Evolutionary conservation across 2,113 vertebrate genomes (phyloP).

Genomic region (Nipponia nippon): DNA sequence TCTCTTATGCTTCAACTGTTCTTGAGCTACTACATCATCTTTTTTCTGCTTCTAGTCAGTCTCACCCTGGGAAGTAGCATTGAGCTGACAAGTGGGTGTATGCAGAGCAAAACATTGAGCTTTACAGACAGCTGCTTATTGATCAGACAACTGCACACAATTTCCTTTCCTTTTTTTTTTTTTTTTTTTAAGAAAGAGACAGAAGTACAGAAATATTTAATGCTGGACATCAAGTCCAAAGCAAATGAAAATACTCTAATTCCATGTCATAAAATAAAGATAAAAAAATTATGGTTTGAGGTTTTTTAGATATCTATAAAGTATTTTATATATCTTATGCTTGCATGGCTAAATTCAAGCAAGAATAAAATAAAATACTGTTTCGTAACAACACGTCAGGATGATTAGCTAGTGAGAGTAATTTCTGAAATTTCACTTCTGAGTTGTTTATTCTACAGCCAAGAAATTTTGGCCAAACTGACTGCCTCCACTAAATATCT

Average conservation of each 20-base stretch:
- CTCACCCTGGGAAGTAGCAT: background rate
- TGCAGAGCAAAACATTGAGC: background rate
- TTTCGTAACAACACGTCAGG: background rate
- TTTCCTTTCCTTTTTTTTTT: background rate
- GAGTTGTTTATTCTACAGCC: slow-evolving; percentile 30
- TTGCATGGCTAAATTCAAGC: slow-evolving; percentile 52
- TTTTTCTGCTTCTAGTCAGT: background rate
- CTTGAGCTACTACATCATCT: background rate
- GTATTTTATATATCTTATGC: slow-evolving; percentile 23
- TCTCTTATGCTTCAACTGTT: background rate
- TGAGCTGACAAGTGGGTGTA: background rate
- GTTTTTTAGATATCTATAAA: background rate
- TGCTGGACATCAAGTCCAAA: background rate
- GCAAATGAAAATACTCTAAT: background rate
- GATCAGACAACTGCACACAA: background rate
- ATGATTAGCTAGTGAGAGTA: slow-evolving; percentile 42
- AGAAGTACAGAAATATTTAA: background rate
- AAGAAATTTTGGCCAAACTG: slow-evolving; percentile 27
- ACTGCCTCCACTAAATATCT: slow-evolving; percentile 39
- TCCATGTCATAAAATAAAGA: background rate
- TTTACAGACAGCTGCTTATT: background rate
- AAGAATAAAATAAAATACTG: slow-evolving; percentile 48
- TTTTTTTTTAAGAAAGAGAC: background rate
- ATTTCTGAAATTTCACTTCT: background rate
- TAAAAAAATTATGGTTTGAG: background rate